phyloP scores from a whole-genome alignment of 2,113 vertebrate genomes.

The Recurvirostra avosetta region DNA sequence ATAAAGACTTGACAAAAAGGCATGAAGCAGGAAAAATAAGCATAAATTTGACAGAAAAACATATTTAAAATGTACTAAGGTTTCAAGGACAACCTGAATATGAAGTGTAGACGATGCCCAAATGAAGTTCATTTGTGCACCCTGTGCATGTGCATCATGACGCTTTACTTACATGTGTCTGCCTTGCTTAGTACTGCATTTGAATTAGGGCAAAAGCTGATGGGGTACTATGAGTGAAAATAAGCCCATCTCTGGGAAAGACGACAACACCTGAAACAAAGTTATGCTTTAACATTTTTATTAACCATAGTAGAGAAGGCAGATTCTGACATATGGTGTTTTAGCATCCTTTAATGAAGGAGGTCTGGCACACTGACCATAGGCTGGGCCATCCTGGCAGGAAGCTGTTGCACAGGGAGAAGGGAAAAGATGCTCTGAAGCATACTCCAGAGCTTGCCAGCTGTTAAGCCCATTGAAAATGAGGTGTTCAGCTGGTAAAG shows the following conservation, averaged over 20 bases:
- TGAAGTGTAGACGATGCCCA: neutral
- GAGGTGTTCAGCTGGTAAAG: neutral
- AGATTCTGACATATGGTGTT: neutral
- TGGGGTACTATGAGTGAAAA: neutral
- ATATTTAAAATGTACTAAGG: neutral
- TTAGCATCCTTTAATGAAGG: neutral
- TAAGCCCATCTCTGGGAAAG: neutral
- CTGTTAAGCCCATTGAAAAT: neutral
- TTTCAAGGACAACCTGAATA: neutral
- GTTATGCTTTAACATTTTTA: neutral
- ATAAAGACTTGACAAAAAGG: neutral
- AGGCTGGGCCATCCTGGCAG: neutral
- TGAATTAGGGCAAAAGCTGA: neutral
- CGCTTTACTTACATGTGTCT: neutral
- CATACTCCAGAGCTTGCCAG: neutral
- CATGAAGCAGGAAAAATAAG: neutral
- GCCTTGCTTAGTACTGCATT: neutral
- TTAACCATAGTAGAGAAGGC: neutral
- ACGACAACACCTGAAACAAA: neutral
- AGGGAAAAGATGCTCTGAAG: neutral
- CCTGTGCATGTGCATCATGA: neutral
- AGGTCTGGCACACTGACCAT: neutral
- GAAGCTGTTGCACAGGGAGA: neutral
- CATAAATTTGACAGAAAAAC: neutral
- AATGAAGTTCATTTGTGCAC: neutral